Percentiles rank a stretch among this genome's conserved stretches.
Evolutionary conservation across 2,797 vertebrate genomes (phyloP).

Genomic region (Falco biarmicus): DNA sequence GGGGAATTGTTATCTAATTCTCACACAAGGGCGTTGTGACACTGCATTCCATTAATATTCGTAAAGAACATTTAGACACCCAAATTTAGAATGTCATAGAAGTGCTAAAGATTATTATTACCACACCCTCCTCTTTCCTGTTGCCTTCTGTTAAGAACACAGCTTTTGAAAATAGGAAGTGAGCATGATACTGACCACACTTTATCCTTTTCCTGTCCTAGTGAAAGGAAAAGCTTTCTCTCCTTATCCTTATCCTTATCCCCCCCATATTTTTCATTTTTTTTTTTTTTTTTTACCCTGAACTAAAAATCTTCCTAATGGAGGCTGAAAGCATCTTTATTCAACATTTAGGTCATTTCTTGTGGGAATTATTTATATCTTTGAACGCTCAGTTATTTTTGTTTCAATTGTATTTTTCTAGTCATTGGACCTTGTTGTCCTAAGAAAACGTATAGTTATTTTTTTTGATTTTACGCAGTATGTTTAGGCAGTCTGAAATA

Average conservation of each 20-base stretch:
- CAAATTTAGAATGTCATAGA: neutral
- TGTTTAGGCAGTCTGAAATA: neutral
- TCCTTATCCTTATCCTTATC: neutral
- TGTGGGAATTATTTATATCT: neutral
- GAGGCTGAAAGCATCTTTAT: neutral
- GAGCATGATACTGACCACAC: neutral
- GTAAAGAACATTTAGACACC: neutral
- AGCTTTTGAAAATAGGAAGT: neutral
- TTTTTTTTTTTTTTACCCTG: neutral
- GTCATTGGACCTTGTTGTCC: neutral
- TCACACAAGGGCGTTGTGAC: neutral
- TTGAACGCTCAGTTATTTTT: neutral
- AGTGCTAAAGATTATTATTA: neutral
- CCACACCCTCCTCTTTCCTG: neutral
- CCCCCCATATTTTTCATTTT: fast-evolving
- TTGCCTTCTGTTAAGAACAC: neutral
- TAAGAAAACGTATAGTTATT: neutral
- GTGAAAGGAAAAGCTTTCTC: neutral
- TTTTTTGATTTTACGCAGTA: neutral
- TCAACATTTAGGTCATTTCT: neutral
- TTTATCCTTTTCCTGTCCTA: neutral
- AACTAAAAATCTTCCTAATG: neutral
- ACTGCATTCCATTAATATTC: neutral
- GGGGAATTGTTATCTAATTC: neutral
- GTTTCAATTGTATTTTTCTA: neutral